These are phyloP conservation scores for Meriones unguiculatus DNA, from an alignment of 2,113 vertebrate species.

Conservation along the genomic window DNA sequence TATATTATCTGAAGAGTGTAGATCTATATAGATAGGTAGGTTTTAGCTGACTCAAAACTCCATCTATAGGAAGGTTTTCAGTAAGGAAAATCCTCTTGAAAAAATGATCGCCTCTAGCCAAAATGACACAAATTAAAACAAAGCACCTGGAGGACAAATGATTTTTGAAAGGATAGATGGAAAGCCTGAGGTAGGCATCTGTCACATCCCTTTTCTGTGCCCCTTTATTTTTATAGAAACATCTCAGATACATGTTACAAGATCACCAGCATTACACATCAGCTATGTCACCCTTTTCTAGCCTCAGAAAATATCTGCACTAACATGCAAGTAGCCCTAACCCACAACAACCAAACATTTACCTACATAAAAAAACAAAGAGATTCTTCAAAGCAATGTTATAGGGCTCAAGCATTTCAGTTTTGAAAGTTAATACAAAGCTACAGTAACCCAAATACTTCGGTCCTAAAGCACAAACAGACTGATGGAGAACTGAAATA, in stretches of 20 bases:
- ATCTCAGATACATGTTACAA: neutral
- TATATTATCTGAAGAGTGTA: neutral
- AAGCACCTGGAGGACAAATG: neutral
- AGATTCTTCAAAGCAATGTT: neutral
- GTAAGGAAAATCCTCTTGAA: neutral
- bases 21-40: neutral
- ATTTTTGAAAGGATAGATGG: neutral
- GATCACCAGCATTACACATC: too few relatives aligned
- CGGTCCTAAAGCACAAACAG: neutral
- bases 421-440: neutral
- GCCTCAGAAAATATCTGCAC: neutral
- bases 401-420: neutral
- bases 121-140: neutral
- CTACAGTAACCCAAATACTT: neutral
- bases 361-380: neutral
- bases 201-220: neutral
- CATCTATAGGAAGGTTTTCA: neutral
- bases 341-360: neutral
- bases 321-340: fast-evolving
- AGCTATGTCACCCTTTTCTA: neutral
- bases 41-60: neutral
- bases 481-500: neutral
- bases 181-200: neutral
- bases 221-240: neutral
- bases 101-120: neutral